Conservation (phyloP, 2,113 vertebrate species). For the Tachysurus fulvidraco region DNA sequence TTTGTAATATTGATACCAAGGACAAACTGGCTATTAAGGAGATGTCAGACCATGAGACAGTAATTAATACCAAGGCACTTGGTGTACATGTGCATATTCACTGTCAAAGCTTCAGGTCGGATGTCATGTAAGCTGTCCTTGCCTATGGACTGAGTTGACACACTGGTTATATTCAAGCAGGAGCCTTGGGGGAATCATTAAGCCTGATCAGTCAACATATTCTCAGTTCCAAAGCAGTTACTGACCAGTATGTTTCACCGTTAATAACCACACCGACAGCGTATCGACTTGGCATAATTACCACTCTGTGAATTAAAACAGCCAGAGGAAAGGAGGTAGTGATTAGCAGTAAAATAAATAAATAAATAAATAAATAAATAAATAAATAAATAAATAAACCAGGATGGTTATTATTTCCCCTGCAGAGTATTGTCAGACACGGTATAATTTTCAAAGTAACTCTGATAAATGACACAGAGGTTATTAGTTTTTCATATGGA, state of each 20-base stretch:
- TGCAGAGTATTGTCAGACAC: conserved; percentile 4
- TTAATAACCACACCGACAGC: conserved; percentile 24
- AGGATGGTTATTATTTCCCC: conserved; percentile 33
- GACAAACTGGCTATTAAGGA: not conserved
- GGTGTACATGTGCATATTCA: not conserved
- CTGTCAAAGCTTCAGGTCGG: not conserved
- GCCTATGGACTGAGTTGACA: not conserved
- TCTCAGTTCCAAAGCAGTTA: conserved; percentile 20
- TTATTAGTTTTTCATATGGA: not conserved
- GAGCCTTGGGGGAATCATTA: not conserved
- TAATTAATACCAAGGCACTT: not conserved
- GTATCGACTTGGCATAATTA: conserved; percentile 34
- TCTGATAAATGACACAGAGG: conserved; percentile 45
- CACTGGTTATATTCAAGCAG: not conserved
- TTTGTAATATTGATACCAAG: not conserved
- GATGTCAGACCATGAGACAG: not conserved
- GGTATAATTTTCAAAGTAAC: conserved; percentile 32
- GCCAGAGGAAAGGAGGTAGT: conserved; percentile 23
- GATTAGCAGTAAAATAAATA: conserved; percentile 15
- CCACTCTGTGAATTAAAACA: conserved; percentile 35
- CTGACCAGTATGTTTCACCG: conserved; percentile 7
- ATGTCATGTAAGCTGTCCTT: not conserved
- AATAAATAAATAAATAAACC: not conserved
- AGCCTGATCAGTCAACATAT: conserved; percentile 17
- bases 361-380: conserved; percentile 19